phyloP scores from a whole-genome alignment of 1,140 invertebrate genomes.

The Aphaenogaster floridana region DNA sequence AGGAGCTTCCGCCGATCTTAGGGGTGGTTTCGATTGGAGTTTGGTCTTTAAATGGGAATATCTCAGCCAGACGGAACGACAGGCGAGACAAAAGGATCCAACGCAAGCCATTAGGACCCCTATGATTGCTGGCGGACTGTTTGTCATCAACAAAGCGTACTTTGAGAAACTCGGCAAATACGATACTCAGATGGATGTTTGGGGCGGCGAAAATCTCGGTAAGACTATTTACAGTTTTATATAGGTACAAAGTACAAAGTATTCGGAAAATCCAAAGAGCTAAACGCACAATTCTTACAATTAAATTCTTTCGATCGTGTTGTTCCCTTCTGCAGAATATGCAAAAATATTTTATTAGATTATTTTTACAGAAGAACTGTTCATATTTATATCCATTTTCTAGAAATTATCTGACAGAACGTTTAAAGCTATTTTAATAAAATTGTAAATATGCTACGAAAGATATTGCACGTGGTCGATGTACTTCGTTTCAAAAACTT shows the following conservation, averaged over 20 bases:
- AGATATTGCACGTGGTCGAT: slow-evolving; percentile 42
- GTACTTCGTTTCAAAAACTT: slow-evolving; percentile 49
- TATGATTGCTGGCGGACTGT: slow-evolving; percentile 98
- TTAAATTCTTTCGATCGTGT: neutral
- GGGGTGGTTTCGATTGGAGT: slow-evolving; percentile 99
- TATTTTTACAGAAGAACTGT: neutral
- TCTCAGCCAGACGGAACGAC: slow-evolving; percentile 93
- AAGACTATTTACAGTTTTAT: slow-evolving; percentile 69
- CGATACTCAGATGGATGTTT: slow-evolving; percentile 99
- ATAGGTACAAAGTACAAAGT: neutral
- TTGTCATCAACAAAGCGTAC: slow-evolving; percentile 96
- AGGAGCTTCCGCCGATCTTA: slow-evolving; percentile 94
- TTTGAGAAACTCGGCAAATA: slow-evolving; percentile 98
- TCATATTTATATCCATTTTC: neutral
- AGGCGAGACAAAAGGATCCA: slow-evolving; percentile 93
- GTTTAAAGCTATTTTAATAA: slow-evolving; percentile 10
- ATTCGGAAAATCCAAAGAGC: neutral
- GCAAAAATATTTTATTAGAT: slow-evolving; percentile 11
- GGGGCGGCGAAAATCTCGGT: slow-evolving; percentile 96
- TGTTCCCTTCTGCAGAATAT: neutral
- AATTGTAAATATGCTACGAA: slow-evolving; percentile 12
- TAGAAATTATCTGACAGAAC: neutral
- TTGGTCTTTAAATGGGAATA: slow-evolving; percentile 98
- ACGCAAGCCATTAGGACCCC: slow-evolving; percentile 94
- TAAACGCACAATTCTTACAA: neutral